Evolutionary conservation across 1,140 invertebrate species (phyloP).

Genomic region (Melanaphis sacchari): DNA sequence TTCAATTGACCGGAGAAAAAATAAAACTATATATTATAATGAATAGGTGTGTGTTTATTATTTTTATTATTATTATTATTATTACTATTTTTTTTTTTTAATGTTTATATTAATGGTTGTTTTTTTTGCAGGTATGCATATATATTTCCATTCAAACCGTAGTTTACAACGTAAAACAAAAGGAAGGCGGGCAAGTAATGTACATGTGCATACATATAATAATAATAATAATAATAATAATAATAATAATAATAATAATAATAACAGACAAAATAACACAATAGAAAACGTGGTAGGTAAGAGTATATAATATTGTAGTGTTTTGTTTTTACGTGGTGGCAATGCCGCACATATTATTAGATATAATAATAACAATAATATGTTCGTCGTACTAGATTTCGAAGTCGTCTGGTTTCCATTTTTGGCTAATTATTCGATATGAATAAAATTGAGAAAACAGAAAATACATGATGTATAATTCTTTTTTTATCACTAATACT

Average conservation of each 20-base stretch:
- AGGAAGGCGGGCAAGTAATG: slow-evolving; percentile 18
- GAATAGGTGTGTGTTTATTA: neutral
- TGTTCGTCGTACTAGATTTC: neutral
- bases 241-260: neutral
- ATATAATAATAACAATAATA: neutral
- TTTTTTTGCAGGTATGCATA: slow-evolving; percentile 36
- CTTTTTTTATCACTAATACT: neutral
- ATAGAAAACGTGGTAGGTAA: neutral
- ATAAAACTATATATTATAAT: slow-evolving; percentile 21
- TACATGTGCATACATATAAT: neutral
- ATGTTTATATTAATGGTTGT: slow-evolving; percentile 18
- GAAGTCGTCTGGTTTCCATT: neutral
- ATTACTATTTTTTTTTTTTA: neutral
- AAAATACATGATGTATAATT: neutral
- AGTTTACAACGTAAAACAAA: slow-evolving; percentile 16
- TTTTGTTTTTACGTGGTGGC: neutral
- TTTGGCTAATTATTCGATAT: neutral
- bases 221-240: neutral
- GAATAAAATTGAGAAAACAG: neutral
- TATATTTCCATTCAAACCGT: neutral
- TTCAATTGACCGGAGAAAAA: slow-evolving; percentile 47
- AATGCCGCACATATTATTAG: neutral
- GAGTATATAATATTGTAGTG: neutral
- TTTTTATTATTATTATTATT: neutral
- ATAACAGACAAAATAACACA: slow-evolving; percentile 14